These are phyloP conservation scores for Leptodirus hochenwartii DNA, from an alignment of 2,888 invertebrate genomes.

Conservation along the genomic window DNA sequence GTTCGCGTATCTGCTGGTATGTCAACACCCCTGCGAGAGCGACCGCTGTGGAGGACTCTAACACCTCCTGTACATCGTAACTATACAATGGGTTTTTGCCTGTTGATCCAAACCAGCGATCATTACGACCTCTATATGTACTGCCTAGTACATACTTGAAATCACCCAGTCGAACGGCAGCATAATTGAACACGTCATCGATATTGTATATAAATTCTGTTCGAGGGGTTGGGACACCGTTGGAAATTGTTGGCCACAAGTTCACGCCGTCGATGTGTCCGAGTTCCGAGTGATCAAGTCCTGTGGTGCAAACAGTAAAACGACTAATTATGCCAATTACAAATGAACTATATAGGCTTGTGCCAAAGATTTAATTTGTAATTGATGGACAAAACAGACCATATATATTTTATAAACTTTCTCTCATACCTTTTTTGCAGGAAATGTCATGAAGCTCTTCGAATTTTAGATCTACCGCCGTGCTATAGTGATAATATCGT, in stretches of 20 bases:
- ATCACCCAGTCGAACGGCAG: constrained; percentile 38
- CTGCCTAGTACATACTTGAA: constrained; percentile 44
- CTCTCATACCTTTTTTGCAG: not conserved
- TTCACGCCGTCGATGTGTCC: constrained; percentile 37
- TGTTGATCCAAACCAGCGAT: constrained; percentile 29
- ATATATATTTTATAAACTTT: not conserved
- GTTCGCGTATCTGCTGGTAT: constrained; percentile 27
- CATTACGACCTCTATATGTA: constrained; percentile 20
- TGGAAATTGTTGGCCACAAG: constrained; percentile 31
- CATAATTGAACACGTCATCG: constrained; percentile 35
- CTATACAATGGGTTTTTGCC: constrained; percentile 22
- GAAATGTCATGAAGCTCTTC: too few relatives aligned
- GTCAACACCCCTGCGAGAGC: constrained; percentile 31
- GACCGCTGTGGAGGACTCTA: constrained; percentile 28
- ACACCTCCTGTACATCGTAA: constrained; percentile 27
- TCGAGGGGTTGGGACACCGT: constrained; percentile 28
- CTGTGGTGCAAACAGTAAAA: constrained; percentile 15
- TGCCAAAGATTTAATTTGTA: constrained; percentile 8
- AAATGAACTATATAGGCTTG: constrained; percentile 4
- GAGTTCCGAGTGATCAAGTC: constrained; percentile 26
- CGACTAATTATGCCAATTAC: constrained; percentile 7
- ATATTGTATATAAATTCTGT: constrained; percentile 39
- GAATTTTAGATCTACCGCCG: too few relatives aligned
- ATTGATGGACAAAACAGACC: constrained; percentile 5
- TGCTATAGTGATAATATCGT: too few relatives aligned